These are phyloP conservation scores for Ophioninae sp. DNA, from an alignment of 2,888 invertebrate genomes.

Conservation along the genomic window DNA sequence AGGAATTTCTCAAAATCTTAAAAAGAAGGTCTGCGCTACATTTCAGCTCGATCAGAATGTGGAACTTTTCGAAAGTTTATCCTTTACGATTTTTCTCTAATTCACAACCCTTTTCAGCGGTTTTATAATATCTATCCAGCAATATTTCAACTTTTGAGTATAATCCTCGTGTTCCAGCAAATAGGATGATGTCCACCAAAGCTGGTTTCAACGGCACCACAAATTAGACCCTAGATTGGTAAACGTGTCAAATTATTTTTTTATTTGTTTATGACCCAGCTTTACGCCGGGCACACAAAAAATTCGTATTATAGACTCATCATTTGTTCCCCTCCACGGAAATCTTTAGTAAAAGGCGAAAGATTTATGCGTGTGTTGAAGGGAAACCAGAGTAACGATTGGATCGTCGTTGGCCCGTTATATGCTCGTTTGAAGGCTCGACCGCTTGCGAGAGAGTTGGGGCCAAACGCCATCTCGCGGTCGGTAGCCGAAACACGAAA, in stretches of 20 bases:
- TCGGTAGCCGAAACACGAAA: not conserved
- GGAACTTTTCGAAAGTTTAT: too few species aligned
- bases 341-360: conserved; percentile 82
- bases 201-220: too few species aligned
- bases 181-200: too few species aligned
- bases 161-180: too few species aligned
- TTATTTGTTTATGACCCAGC: conserved; percentile 64
- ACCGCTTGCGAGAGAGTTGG: conserved; percentile 1
- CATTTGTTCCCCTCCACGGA: conserved; percentile 79
- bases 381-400: conserved; percentile 76
- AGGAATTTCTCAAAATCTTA: too few species aligned
- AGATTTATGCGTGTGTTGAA: conserved; percentile 81
- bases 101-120: too few species aligned
- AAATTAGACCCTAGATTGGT: not conserved
- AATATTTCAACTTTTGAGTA: too few species aligned
- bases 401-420: not conserved
- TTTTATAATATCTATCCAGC: too few species aligned
- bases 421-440: not conserved
- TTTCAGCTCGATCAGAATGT: too few species aligned
- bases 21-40: too few species aligned
- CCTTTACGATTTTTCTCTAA: too few species aligned
- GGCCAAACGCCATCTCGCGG: conserved; percentile 10
- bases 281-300: conserved; percentile 72
- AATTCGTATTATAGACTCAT: conserved; percentile 69
- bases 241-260: conserved; percentile 69